phyloP scores from a whole-genome alignment of 2,888 invertebrate genomes.

The Julus scanicus region DNA sequence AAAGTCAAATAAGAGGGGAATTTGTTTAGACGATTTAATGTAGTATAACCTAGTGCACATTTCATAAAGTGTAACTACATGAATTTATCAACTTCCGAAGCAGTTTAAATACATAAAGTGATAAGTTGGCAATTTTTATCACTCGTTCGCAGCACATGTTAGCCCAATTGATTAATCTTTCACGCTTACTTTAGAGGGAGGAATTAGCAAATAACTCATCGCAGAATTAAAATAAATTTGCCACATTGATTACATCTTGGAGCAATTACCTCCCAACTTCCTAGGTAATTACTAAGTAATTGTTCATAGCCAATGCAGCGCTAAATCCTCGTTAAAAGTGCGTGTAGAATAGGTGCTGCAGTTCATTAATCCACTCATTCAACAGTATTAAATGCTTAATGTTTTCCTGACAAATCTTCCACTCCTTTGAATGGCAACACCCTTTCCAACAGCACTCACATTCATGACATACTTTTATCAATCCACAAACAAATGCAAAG shows the following conservation, averaged over 20 bases:
- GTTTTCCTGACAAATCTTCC: constrained; percentile 45
- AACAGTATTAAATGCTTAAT: constrained; percentile 44
- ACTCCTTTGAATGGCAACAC: not conserved
- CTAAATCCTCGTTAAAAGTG: constrained; percentile 41
- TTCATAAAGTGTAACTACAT: not conserved
- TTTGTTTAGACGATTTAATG: not conserved
- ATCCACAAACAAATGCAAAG: not conserved
- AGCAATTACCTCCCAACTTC: constrained; percentile 50
- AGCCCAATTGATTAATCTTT: constrained; percentile 50
- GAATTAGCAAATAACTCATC: constrained; percentile 56
- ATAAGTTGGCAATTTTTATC: constrained; percentile 48
- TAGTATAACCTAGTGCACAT: not conserved
- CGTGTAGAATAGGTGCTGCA: not conserved
- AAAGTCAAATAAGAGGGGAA: not conserved
- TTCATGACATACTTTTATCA: constrained; percentile 2
- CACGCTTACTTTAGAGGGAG: not conserved
- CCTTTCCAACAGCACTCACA: not conserved
- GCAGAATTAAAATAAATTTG: constrained; percentile 55
- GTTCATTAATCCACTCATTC: constrained; percentile 35
- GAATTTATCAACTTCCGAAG: not conserved
- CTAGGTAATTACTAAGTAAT: constrained; percentile 53
- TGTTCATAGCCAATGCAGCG: constrained; percentile 52
- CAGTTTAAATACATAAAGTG: not conserved
- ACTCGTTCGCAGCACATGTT: constrained; percentile 30
- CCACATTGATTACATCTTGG: constrained; percentile 53